Percentiles rank a stretch among this genome's conserved stretches.
Evolutionary conservation across 2,888 invertebrate species (phyloP).

Genomic region (Lydus trimaculatus): DNA sequence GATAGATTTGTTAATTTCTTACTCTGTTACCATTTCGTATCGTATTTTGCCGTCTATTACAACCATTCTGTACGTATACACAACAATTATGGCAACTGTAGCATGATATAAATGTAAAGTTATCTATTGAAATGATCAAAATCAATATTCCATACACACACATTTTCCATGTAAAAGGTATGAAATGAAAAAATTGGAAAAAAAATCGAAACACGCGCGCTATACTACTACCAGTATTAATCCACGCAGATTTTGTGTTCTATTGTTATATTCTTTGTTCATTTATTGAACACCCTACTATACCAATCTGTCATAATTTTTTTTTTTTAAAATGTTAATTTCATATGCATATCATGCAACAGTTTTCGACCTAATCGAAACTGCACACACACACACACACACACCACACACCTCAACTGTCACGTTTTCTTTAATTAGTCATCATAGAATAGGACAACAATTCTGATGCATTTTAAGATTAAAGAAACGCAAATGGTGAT

Average conservation of each 20-base stretch:
- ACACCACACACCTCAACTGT: constrained; percentile 34
- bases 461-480: constrained; percentile 48
- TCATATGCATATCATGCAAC: constrained; percentile 51
- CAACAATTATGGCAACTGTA: not conserved
- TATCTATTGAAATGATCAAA: constrained; percentile 30
- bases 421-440: constrained; percentile 55
- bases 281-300: not conserved
- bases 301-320: constrained; percentile 53
- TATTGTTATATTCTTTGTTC: constrained; percentile 42
- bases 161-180: constrained; percentile 21
- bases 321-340: constrained; percentile 41
- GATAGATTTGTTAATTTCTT: not conserved
- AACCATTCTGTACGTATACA: not conserved
- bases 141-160: constrained; percentile 35
- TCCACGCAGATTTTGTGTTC: constrained; percentile 55
- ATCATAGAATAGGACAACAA: constrained; percentile 41
- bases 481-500: constrained; percentile 42
- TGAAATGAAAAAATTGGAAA: constrained; percentile 32
- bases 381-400: constrained; percentile 37
- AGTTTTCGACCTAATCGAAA: constrained; percentile 45
- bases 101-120: constrained; percentile 10
- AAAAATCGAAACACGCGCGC: constrained; percentile 46
- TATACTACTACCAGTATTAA: constrained; percentile 33
- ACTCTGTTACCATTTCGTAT: not conserved
- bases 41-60: not conserved